Base-by-base conservation (phyloP, 2,797 vertebrate species). In the Euphonia xanthogaster region DNA sequence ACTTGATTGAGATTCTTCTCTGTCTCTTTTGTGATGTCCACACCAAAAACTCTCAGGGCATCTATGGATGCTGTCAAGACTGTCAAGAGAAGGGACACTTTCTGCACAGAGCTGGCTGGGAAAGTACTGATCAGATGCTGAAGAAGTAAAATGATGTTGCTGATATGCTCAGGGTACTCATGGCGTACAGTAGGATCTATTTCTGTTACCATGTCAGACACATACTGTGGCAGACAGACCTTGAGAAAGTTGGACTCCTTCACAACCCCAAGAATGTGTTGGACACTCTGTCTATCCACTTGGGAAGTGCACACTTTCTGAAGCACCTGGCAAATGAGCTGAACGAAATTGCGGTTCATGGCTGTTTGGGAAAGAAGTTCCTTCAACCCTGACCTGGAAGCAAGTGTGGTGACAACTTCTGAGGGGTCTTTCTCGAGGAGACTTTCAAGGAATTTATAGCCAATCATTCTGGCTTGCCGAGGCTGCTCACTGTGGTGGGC, bases 241-340 rank as follows among this genome's bases (percentile, higher is more conserved):
- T 92, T 97, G 79, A 99, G 98, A 94, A 99, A 99, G 60, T 31
- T 90, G 20, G 99, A 99, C 35, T 99, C 98, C 95, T 98, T 99
- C 50, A 99, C 88, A 73, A 98, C 55, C 30, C 96, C 81, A 22
- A 98, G 98, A 71, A 99, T 96, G 81, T 99, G 98, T 30, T 98
- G 98, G 77, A 98, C 91, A 13, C 97, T 98, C 73, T 97, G 96
- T 84, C 98, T 98, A 63, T 99, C 98, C 62, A 93, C 96, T 53
- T 78, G 97, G 35, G 98, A 98, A 68, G 97, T 96, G 75, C 99
- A 99, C 44, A 98, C 99, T 98, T 98, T 99, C 79, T 73, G 97
- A 90, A 99, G 97, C 78, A 98, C 98, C 85, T 97, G 97, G 91
- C 98, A 99, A 65, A 99, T 62, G 7, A 99, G 98, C 75, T 99